Base-by-base conservation (phyloP, 2,113 vertebrate species). In the Pundamilia nyererei region DNA sequence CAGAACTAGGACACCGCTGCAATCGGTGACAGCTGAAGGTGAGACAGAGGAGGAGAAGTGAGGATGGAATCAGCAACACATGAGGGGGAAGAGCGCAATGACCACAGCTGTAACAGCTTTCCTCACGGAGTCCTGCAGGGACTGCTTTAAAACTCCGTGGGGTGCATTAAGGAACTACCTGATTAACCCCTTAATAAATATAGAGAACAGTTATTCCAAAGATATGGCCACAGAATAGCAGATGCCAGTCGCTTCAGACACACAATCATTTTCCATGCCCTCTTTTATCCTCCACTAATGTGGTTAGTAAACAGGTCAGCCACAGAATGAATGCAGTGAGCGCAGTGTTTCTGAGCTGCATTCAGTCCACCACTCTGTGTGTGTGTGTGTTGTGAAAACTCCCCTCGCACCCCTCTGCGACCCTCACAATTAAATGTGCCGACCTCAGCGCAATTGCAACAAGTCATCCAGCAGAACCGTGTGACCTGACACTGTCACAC, bases 381-480 rank as follows among this genome's bases (percentile, higher is more conserved):
- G 82, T 89, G 80, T 87, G 86, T 81, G 79, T 86, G 81, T 82
- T 90, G 72, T 85, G 86, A 84, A 86, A 85, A 86, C 53, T 26
- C 79, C 19, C 72, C 79, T n/a, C 21, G n/a, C 56, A 58, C 80
- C 90, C 60, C 91, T 88, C 82, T 58, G 58, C 40, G 49, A 92
- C 86, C 91, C 86, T 92, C 90, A 96, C 94, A 96, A 96, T 96
- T 89, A 95, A 96, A 96, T 93, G 93, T 96, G 96, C 94, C 82
- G 86, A 84, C 87, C 92, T 96, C 96, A 96, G 96, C 95, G 33
- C 84, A 85, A 94, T 96, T 75, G 86, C 90, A 95, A 92, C 95
- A 95, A 95, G 94, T 94, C 94, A 95, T 93, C 92, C 93, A 89
- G 90, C 93, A 90, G 62, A 90, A 88, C 58, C 89, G 93, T 90